Conservation (phyloP, 2,888 invertebrate genomes). For the Apamea sordens region DNA sequence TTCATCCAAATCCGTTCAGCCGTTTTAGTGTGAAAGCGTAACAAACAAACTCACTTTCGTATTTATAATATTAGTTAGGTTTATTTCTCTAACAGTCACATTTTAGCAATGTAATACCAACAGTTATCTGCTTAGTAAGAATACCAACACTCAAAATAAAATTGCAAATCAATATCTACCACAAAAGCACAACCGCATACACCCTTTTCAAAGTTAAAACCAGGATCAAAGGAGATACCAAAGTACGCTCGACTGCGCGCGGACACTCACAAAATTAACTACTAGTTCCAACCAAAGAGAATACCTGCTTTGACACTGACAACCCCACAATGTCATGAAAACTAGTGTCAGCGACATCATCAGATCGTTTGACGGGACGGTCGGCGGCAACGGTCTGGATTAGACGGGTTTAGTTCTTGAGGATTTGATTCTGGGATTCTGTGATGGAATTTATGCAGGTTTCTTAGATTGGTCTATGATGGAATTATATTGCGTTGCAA, state of each 20-base stretch:
- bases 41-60: not conserved
- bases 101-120: not conserved
- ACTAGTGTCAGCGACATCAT: constrained; percentile 16
- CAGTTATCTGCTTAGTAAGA: no score
- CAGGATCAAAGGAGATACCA: constrained; percentile 22
- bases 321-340: constrained; percentile 12
- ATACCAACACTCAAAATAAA: not conserved
- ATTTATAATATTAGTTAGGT: not conserved
- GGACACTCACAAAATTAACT: constrained; percentile 39
- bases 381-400: constrained; percentile 31
- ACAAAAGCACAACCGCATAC: not conserved
- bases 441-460: constrained; percentile 1
- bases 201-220: not conserved
- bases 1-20: not conserved
- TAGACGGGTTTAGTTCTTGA: constrained; percentile 2
- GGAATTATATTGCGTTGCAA: not conserved
- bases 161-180: not conserved
- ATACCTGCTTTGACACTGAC: constrained; percentile 35
- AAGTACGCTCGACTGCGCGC: not conserved
- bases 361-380: constrained; percentile 15
- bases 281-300: constrained; percentile 40
- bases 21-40: not conserved
- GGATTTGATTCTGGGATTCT: not conserved
- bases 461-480: not conserved
- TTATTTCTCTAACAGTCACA: not conserved